phyloP scores from a whole-genome alignment of 2,888 invertebrate species.

The Ophonus ardosiacus region DNA sequence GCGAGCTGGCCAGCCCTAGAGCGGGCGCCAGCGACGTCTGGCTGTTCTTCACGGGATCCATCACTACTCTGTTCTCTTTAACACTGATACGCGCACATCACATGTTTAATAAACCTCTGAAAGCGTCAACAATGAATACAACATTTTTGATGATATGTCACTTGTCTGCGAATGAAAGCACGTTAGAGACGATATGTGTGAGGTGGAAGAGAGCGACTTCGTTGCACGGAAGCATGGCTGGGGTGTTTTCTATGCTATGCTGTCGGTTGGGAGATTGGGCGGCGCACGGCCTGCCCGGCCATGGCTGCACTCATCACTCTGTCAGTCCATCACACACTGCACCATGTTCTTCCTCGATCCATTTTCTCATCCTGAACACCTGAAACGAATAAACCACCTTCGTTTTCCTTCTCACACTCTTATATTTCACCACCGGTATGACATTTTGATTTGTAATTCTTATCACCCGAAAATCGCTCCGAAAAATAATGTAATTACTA shows the following conservation, averaged over 20 bases:
- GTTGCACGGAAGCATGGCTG: conserved; percentile 34
- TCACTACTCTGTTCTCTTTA: conserved; percentile 38
- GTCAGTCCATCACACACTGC: conserved; percentile 35
- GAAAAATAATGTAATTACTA: background rate
- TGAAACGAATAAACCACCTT: conserved; percentile 24
- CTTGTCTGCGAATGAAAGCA: conserved; percentile 34
- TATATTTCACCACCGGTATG: conserved; percentile 21
- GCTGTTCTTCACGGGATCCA: conserved; percentile 68
- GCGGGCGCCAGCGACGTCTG: conserved; percentile 59
- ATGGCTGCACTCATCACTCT: conserved; percentile 43
- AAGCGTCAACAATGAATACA: conserved; percentile 48
- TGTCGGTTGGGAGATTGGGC: background rate
- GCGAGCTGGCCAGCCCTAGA: conserved; percentile 62
- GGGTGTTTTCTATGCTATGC: background rate
- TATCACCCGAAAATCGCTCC: background rate
- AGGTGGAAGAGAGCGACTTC: conserved; percentile 34
- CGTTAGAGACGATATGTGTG: conserved; percentile 45
- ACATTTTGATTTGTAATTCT: conserved; percentile 38
- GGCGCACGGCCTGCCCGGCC: conserved; percentile 38
- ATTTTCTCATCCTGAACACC: conserved; percentile 31
- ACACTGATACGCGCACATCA: conserved; percentile 63
- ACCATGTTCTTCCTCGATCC: background rate
- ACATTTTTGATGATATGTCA: conserved; percentile 47
- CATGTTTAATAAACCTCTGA: conserved; percentile 53
- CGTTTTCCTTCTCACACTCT: background rate